phyloP scores from a whole-genome alignment of 2,888 invertebrate species.

The Julus scanicus region DNA sequence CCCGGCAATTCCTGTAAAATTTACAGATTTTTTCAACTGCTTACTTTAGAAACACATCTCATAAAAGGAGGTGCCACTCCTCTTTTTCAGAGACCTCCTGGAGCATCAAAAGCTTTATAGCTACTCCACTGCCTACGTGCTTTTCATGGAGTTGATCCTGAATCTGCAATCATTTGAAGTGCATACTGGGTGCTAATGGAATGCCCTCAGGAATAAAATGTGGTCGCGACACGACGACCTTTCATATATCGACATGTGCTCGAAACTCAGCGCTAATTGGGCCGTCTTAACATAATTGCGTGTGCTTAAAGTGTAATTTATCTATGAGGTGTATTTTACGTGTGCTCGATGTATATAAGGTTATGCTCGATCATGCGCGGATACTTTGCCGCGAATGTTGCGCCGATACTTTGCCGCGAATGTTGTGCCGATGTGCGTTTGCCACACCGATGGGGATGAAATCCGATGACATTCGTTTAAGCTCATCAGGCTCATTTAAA shows the following conservation, averaged over 20 bases:
- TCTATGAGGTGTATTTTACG: background rate
- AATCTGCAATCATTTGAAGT: background rate
- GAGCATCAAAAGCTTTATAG: too few species aligned
- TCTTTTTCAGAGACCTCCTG: too few species aligned
- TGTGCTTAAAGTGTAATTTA: background rate
- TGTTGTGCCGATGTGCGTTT: background rate
- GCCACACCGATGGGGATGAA: background rate
- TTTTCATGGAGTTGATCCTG: background rate
- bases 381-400: too few species aligned
- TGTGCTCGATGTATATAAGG: background rate
- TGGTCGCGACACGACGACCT: background rate
- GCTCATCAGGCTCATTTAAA: background rate
- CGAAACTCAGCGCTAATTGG: background rate
- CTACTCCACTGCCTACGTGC: background rate
- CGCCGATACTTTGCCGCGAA: background rate
- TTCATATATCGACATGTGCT: background rate
- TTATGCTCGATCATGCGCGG: background rate
- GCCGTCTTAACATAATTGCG: background rate
- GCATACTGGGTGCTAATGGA: background rate
- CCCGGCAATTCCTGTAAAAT: too few species aligned
- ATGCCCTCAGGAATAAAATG: background rate
- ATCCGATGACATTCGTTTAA: background rate
- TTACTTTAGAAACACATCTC: too few species aligned
- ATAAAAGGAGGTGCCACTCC: too few species aligned
- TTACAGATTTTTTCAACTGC: too few species aligned